phyloP scores from a whole-genome alignment of 1,140 invertebrate genomes.

The Diabrotica virgifera region DNA sequence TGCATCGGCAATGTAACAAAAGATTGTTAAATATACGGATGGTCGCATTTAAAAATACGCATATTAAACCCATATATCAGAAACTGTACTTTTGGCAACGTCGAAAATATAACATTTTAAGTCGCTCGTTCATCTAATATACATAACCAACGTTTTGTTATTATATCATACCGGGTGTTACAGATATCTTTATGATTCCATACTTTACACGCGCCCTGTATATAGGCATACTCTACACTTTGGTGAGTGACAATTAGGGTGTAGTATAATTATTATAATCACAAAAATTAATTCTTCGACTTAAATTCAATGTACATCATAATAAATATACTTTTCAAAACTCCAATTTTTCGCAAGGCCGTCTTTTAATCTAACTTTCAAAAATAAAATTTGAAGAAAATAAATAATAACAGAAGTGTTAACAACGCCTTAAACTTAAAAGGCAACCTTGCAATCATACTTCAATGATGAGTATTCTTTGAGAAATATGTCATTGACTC shows the following conservation, averaged over 20 bases:
- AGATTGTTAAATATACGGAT: too few relatives aligned
- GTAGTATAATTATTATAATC: constrained; percentile 1
- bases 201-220: neutral
- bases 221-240: neutral
- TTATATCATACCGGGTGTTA: too few relatives aligned
- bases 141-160: too few relatives aligned
- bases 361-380: neutral
- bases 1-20: neutral
- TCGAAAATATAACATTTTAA: too few relatives aligned
- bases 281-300: neutral
- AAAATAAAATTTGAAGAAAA: neutral
- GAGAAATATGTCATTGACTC: neutral
- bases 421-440: neutral
- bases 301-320: neutral
- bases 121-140: too few relatives aligned
- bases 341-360: neutral
- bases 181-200: too few relatives aligned
- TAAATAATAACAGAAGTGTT: neutral
- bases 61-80: too few relatives aligned
- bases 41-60: too few relatives aligned
- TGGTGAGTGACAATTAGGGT: neutral
- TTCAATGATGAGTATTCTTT: neutral
- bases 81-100: too few relatives aligned
- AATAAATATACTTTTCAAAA: neutral
- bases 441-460: neutral